A percentile compares a stretch with the other conserved stretches of the same genome.
These are phyloP conservation scores for Pomatorhinus ruficollis DNA, from an alignment of 2,113 vertebrate species.

Conservation along the genomic window DNA sequence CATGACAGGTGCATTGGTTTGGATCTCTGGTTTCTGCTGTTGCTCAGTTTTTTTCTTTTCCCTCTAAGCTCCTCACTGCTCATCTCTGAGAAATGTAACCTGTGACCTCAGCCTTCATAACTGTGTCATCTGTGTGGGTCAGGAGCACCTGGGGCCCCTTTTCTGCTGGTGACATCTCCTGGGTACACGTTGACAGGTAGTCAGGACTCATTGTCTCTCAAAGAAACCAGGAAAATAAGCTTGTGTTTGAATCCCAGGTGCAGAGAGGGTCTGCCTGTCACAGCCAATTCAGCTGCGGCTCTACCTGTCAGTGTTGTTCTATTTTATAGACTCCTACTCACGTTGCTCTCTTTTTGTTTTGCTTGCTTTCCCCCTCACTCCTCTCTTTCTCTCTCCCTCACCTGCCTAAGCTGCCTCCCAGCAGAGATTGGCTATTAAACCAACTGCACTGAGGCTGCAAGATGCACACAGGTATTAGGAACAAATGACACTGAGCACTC, in stretches of 20 bases:
- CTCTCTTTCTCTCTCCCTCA: background rate
- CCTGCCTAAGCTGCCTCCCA: background rate
- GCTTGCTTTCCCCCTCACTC: background rate
- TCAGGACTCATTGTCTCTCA: constrained; percentile 48
- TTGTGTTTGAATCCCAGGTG: constrained; percentile 51
- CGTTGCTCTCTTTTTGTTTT: background rate
- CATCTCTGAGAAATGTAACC: background rate
- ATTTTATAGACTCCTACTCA: background rate
- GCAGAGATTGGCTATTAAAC: background rate
- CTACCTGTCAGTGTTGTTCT: constrained; percentile 1
- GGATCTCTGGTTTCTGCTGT: background rate
- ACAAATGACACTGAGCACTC: background rate
- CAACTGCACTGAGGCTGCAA: background rate
- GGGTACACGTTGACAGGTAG: constrained; percentile 18
- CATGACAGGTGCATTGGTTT: background rate
- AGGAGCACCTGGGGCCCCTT: constrained; percentile 40
- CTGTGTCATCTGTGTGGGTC: background rate
- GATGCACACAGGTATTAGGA: background rate
- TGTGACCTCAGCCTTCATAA: constrained; percentile 39
- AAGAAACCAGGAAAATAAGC: constrained; percentile 41
- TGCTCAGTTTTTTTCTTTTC: background rate
- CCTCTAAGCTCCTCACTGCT: background rate
- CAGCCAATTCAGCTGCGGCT: constrained; percentile 2
- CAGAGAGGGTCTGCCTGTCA: constrained; percentile 42
- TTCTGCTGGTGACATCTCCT: constrained; percentile 3